Percentiles rank a stretch among this genome's conserved stretches.
phyloP scores from a whole-genome alignment of 2,797 vertebrate genomes.

The Pangasius krempfi region DNA sequence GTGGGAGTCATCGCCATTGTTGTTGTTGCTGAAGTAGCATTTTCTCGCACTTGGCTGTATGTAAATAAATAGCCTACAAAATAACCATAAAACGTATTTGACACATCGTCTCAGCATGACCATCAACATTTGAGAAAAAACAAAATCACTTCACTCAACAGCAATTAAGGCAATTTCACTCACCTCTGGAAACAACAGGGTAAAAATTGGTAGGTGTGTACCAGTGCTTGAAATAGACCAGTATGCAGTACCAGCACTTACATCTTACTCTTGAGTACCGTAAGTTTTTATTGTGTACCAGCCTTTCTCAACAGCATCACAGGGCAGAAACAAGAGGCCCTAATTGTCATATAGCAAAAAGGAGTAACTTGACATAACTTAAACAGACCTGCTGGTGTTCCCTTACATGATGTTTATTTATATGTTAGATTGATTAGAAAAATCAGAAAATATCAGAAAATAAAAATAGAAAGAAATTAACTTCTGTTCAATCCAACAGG shows the following conservation, averaged over 20 bases:
- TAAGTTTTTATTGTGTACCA: not conserved
- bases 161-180: not conserved
- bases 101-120: not conserved
- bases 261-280: not conserved
- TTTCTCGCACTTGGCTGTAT: conserved; percentile 63
- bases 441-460: not conserved
- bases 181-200: not conserved
- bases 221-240: not conserved
- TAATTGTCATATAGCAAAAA: conserved; percentile 15
- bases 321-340: not conserved
- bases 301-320: conserved; percentile 23
- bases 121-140: not conserved
- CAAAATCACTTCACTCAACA: conserved; percentile 5
- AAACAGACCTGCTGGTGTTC: not conserved
- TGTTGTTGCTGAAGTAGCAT: conserved; percentile 56
- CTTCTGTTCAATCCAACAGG: conserved; percentile 34
- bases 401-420: not conserved
- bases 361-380: not conserved
- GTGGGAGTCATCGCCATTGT: conserved; percentile 41
- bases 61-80: conserved; percentile 68
- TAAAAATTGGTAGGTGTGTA: not conserved
- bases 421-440: not conserved
- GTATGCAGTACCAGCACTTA: not conserved
- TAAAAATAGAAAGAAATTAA: conserved; percentile 15
- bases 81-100: not conserved